phyloP scores from a whole-genome alignment of 2,797 vertebrate genomes.

The Hoplostethus atlanticus region DNA sequence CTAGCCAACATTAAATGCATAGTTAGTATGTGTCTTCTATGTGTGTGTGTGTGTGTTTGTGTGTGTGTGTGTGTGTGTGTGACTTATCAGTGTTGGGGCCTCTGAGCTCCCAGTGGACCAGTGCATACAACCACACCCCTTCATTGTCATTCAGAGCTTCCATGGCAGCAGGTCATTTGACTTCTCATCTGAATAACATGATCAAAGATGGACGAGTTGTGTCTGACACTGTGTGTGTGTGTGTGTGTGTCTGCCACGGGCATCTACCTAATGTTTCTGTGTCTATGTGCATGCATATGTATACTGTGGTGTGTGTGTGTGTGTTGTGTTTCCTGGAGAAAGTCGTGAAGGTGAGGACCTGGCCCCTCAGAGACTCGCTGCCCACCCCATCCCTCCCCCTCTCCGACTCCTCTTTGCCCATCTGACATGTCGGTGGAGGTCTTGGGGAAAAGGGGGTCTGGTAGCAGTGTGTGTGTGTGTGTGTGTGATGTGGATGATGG shows the following conservation, averaged over 20 bases:
- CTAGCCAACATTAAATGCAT: constrained; percentile 64
- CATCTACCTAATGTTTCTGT: background rate
- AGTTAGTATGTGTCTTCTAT: constrained; percentile 55
- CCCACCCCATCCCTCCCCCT: constrained; percentile 20
- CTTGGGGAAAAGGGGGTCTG: constrained; percentile 20
- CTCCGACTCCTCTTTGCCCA: background rate
- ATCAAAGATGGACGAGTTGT: constrained; percentile 51
- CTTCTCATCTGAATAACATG: constrained; percentile 61
- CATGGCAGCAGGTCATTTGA: constrained; percentile 54
- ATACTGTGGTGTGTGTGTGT: constrained; percentile 10
- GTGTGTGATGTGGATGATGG: constrained; percentile 74
- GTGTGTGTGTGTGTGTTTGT: constrained; percentile 17
- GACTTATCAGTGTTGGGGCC: constrained; percentile 40
- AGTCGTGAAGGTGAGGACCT: constrained; percentile 37
- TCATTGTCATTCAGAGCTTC: constrained; percentile 63
- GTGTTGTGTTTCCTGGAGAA: background rate
- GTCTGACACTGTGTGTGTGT: constrained; percentile 1
- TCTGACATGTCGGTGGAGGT: constrained; percentile 36
- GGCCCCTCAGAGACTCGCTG: constrained; percentile 38
- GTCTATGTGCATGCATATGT: background rate
- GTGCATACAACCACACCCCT: constrained; percentile 28
- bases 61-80: constrained; percentile 18
- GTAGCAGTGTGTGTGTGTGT: constrained; percentile 12
- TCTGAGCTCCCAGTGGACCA: constrained; percentile 39
- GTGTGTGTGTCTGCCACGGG: background rate